phyloP scores from a whole-genome alignment of 2,113 vertebrate species.

The Tachycineta bicolor region DNA sequence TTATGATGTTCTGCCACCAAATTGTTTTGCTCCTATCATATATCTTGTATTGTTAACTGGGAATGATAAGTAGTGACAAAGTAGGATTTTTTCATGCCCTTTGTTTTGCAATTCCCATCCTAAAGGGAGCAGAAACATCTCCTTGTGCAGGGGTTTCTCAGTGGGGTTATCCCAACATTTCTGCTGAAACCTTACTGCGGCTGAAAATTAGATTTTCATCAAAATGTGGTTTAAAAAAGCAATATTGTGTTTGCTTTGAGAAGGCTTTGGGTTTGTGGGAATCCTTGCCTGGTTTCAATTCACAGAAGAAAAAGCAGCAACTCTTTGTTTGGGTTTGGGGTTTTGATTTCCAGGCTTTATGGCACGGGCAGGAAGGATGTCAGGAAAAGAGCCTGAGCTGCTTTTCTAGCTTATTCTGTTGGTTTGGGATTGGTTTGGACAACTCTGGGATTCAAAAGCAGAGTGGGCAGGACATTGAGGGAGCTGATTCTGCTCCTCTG shows the following conservation, averaged over 20 bases:
- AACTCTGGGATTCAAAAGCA: neutral
- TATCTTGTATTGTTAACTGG: slow-evolving; percentile 77
- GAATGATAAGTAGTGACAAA: slow-evolving; percentile 76
- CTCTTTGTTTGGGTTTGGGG: neutral
- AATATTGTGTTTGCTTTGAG: neutral
- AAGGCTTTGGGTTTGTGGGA: neutral
- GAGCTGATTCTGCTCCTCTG: neutral
- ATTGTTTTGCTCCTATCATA: slow-evolving; percentile 78
- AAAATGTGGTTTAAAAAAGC: neutral
- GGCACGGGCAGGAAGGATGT: accelerated
- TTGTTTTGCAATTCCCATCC: slow-evolving; percentile 32
- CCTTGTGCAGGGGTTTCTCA: neutral
- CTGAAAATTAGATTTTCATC: neutral
- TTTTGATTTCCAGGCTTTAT: neutral
- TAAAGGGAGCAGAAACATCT: neutral
- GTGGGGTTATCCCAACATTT: neutral
- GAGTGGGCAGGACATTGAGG: accelerated
- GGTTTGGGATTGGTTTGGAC: neutral
- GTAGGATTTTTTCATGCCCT: slow-evolving; percentile 9
- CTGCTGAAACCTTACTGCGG: neutral
- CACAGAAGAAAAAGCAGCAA: neutral
- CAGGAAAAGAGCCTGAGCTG: neutral
- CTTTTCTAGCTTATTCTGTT: neutral
- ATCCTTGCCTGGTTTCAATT: neutral
- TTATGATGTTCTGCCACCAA: slow-evolving; percentile 82